phyloP scores from a whole-genome alignment of 2,888 invertebrate genomes.

The Hoplodrina ambigua region DNA sequence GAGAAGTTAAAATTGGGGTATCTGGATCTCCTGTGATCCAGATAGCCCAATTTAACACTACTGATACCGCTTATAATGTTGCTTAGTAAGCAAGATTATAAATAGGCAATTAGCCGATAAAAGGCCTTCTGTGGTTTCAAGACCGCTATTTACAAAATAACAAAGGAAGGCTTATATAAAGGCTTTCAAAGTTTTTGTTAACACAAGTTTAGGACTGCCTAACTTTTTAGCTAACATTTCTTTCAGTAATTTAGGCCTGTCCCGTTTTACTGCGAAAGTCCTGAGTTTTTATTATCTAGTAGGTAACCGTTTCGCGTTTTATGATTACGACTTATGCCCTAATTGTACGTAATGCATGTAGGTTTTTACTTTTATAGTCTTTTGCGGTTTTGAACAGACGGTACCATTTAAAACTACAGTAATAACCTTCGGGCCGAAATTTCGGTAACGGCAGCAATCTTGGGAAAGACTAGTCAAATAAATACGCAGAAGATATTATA shows the following conservation, averaged over 20 bases:
- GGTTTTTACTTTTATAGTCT: conserved; percentile 31
- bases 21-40: no score
- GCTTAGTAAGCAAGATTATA: background rate
- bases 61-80: background rate
- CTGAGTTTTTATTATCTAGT: conserved; percentile 50
- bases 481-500: no score
- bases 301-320: conserved; percentile 27
- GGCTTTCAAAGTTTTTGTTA: conserved; percentile 30
- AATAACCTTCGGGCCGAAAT: background rate
- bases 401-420: background rate
- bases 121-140: conserved; percentile 2
- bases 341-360: conserved; percentile 26
- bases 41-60: no score
- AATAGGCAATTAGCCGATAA: conserved; percentile 2
- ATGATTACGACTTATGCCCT: conserved; percentile 34
- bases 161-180: background rate
- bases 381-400: conserved; percentile 5
- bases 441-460: background rate
- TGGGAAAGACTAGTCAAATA: no score
- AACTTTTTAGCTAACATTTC: conserved; percentile 46
- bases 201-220: conserved; percentile 13
- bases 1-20: no score
- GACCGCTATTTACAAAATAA: conserved; percentile 9
- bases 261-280: conserved; percentile 32
- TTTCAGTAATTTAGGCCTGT: conserved; percentile 36